Evolutionary conservation across 2,888 invertebrate species (phyloP).

Genomic region (Drosophila mettleri): DNA sequence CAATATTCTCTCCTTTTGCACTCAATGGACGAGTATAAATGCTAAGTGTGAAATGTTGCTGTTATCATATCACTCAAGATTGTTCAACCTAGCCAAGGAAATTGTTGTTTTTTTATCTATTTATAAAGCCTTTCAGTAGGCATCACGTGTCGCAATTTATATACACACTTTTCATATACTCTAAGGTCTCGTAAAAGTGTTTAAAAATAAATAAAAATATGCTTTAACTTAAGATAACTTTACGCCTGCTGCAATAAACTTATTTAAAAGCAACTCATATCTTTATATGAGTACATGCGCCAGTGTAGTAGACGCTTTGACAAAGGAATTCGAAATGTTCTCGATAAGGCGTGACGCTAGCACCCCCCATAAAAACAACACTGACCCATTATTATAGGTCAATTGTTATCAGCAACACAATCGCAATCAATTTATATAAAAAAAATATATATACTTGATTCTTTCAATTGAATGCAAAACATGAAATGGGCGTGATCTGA

Average conservation of each 20-base stretch:
- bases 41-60: neutral
- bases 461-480: slow-evolving; percentile 19
- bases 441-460: neutral
- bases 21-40: neutral
- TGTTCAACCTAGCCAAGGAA: neutral
- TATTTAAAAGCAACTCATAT: neutral
- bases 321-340: slow-evolving; percentile 6
- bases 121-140: neutral
- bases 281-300: slow-evolving; percentile 16
- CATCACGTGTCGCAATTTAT: slow-evolving; percentile 1
- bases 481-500: slow-evolving; percentile 2
- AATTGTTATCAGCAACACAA: slow-evolving; percentile 62
- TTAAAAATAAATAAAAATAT: neutral
- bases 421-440: slow-evolving; percentile 22
- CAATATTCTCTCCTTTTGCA: neutral
- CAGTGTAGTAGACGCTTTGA: slow-evolving; percentile 4
- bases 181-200: neutral
- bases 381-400: slow-evolving; percentile 48
- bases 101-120: neutral
- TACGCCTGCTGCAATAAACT: neutral
- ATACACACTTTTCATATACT: neutral
- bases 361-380: slow-evolving; percentile 8
- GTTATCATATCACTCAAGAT: slow-evolving; percentile 4
- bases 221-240: neutral
- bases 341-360: slow-evolving; percentile 5